Evolutionary conservation across 2,113 vertebrate species (phyloP).

Genomic region (Channa maculata): DNA sequence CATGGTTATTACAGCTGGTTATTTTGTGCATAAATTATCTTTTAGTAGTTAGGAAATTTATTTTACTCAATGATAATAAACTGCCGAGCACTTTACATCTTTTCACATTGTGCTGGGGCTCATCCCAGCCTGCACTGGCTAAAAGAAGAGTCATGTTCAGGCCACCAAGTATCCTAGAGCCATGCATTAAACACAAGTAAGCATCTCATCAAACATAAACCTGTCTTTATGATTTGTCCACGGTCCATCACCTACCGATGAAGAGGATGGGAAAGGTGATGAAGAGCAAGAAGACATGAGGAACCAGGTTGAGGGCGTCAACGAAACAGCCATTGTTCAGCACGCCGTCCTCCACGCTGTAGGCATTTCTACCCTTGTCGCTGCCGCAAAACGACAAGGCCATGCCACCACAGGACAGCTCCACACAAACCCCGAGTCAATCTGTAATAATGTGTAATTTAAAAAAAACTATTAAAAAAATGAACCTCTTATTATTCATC

Average conservation of each 20-base stretch:
- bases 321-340: slow-evolving; percentile 96
- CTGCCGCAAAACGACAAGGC: slow-evolving; percentile 92
- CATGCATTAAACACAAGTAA: too few species aligned
- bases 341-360: slow-evolving; percentile 87
- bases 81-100: too few species aligned
- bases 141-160: too few species aligned
- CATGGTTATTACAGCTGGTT: background rate
- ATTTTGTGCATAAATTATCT: background rate
- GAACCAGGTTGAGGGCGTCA: slow-evolving; percentile 97
- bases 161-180: too few species aligned
- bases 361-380: slow-evolving; percentile 81
- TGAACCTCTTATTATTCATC: too few species aligned
- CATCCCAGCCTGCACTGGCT: background rate
- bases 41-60: background rate
- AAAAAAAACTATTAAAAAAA: background rate
- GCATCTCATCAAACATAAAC: too few species aligned
- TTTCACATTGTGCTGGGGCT: background rate
- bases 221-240: too few species aligned
- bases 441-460: slow-evolving; percentile 18
- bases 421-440: slow-evolving; percentile 51
- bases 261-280: slow-evolving; percentile 99
- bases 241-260: slow-evolving; percentile 87
- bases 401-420: slow-evolving; percentile 82
- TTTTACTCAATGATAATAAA: too few species aligned
- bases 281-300: slow-evolving; percentile 97